phyloP scores from a whole-genome alignment of 2,888 invertebrate species.

The Plagiodera versicolora region DNA sequence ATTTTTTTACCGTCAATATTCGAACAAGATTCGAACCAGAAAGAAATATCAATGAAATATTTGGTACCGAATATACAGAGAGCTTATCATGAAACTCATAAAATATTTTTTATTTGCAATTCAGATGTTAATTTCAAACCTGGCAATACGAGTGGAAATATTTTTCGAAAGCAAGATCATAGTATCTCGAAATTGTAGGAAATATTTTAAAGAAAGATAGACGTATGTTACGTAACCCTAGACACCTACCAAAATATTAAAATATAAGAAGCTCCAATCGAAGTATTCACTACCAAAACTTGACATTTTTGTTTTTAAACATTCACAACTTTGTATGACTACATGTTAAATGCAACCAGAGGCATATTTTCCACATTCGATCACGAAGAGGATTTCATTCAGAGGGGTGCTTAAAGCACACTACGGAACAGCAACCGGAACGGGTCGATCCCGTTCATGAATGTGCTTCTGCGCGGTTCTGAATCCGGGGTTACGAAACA shows the following conservation, averaged over 20 bases:
- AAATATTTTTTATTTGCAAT: too few species aligned
- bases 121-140: too few species aligned
- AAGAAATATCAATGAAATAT: too few species aligned
- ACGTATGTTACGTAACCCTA: background rate
- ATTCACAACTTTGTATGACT: background rate
- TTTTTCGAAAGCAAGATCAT: too few species aligned
- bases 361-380: background rate
- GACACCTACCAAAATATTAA: background rate
- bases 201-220: background rate
- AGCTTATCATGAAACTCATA: too few species aligned
- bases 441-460: background rate
- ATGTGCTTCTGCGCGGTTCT: background rate
- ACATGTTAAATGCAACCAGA: background rate
- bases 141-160: too few species aligned
- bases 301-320: background rate
- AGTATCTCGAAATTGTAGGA: too few species aligned
- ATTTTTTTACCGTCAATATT: too few species aligned
- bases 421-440: background rate
- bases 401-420: background rate
- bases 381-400: too few species aligned
- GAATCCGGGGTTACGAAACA: too few species aligned
- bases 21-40: too few species aligned
- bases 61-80: too few species aligned
- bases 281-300: background rate
- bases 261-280: background rate